Conservation (phyloP, 2,888 invertebrate genomes). For the Dicyrtomina minuta region DNA sequence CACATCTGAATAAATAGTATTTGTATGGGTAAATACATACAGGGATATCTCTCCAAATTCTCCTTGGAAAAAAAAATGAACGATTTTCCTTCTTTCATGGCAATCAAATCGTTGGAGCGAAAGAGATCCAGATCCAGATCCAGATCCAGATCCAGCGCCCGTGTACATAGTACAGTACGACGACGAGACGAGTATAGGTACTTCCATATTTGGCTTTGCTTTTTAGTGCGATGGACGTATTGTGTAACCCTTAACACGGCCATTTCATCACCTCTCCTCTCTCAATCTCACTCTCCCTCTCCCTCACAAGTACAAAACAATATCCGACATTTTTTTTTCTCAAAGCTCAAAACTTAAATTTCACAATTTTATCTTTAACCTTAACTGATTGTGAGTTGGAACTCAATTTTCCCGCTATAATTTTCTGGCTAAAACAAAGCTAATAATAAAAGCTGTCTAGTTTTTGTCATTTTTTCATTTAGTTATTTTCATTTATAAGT, state of each 20-base stretch:
- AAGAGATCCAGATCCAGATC: background rate
- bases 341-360: background rate
- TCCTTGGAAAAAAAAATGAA: background rate
- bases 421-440: no score
- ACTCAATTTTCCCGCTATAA: no score
- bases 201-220: no score
- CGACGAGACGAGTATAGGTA: background rate
- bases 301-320: background rate
- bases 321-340: background rate
- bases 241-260: background rate
- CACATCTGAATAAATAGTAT: constrained; percentile 11
- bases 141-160: no score
- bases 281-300: background rate
- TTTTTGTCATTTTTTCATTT: no score
- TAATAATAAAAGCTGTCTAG: no score
- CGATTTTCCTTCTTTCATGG: constrained; percentile 5
- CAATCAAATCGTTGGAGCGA: constrained; percentile 11
- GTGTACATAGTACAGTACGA: no score
- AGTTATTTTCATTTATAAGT: no score
- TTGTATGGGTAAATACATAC: background rate
- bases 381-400: no score
- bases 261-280: background rate
- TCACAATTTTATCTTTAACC: no score
- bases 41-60: background rate
- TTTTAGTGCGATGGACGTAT: no score